Evolutionary conservation across 2,113 vertebrate species (phyloP).

Genomic region (Callaeas wilsoni): DNA sequence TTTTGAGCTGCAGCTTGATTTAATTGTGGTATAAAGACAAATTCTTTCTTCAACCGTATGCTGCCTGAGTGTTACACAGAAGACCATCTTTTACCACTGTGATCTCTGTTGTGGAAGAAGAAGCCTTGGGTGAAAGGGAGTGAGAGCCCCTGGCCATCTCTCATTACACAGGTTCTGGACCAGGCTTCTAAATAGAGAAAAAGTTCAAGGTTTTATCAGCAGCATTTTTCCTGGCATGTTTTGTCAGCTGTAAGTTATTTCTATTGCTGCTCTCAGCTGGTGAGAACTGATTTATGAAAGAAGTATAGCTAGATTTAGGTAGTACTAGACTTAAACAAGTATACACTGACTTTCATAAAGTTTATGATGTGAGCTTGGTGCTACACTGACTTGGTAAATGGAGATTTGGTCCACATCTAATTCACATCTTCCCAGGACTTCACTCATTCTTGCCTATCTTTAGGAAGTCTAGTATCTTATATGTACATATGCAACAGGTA

Average conservation of each 20-base stretch:
- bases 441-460: neutral
- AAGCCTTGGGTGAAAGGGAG: neutral
- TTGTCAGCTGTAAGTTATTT: neutral
- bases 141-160: neutral
- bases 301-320: neutral
- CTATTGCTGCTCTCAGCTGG: neutral
- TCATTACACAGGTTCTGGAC: neutral
- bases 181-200: neutral
- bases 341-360: neutral
- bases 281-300: neutral
- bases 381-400: neutral
- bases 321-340: neutral
- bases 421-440: neutral
- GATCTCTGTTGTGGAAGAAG: neutral
- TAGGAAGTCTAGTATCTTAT: neutral
- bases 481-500: neutral
- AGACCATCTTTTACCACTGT: neutral
- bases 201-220: neutral
- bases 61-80: neutral
- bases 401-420: neutral
- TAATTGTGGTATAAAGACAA: neutral
- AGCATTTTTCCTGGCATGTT: neutral
- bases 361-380: neutral
- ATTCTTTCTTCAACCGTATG: neutral
- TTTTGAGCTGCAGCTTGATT: neutral